phyloP scores from a whole-genome alignment of 2,113 vertebrate genomes.

The Anoplopoma fimbria region DNA sequence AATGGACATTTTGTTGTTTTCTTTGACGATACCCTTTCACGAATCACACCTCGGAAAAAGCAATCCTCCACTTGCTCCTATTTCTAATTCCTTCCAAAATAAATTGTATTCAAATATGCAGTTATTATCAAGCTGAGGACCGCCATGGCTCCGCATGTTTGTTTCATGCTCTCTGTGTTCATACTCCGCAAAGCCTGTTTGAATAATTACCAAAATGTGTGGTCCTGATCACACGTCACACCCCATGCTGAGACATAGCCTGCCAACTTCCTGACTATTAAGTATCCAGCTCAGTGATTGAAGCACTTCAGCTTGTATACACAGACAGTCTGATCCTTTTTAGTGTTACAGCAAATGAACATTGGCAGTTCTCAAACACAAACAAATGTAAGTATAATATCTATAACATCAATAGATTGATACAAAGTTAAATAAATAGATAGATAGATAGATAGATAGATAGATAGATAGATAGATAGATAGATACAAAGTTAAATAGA shows the following conservation, averaged over 20 bases:
- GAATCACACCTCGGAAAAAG: background rate
- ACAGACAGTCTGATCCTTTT: slow-evolving; percentile 3
- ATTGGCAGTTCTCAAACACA: background rate
- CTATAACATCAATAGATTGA: background rate
- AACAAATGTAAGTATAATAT: background rate
- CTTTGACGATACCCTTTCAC: background rate
- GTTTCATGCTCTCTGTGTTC: background rate
- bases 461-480: slow-evolving; percentile 38
- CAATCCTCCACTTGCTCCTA: background rate
- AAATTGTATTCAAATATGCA: background rate
- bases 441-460: slow-evolving; percentile 36
- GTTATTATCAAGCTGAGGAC: background rate
- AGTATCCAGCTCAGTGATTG: slow-evolving; percentile 13
- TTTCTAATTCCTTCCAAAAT: background rate
- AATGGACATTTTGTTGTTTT: background rate
- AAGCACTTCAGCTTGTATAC: background rate
- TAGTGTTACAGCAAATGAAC: no score
- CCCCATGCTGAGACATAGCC: background rate
- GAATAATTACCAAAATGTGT: slow-evolving; percentile 14
- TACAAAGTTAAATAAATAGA: slow-evolving; percentile 31
- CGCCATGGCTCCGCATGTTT: background rate
- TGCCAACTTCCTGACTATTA: slow-evolving; percentile 27
- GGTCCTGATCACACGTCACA: slow-evolving; percentile 17
- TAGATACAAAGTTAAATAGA: slow-evolving; percentile 27
- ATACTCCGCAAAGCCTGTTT: background rate